A percentile compares a stretch with the other conserved stretches of the same genome.
phyloP scores from a whole-genome alignment of 2,888 invertebrate species.

The Byasa hedistus region DNA sequence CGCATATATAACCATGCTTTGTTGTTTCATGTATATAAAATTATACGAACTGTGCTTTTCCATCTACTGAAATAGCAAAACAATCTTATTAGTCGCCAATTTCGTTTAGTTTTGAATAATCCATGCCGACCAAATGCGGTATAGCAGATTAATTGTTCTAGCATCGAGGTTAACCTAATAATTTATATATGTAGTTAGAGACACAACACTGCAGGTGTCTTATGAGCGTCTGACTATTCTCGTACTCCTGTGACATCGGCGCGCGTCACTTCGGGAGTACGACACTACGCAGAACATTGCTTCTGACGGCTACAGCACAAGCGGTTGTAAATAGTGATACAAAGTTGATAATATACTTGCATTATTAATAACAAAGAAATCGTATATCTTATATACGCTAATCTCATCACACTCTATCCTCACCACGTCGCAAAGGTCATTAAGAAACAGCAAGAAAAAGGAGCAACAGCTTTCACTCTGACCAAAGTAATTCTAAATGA shows the following conservation, averaged over 20 bases:
- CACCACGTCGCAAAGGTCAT: too few relatives aligned
- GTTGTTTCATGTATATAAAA: too few relatives aligned
- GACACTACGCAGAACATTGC: conserved; percentile 33
- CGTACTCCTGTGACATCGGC: conserved; percentile 44
- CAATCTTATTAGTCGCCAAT: too few relatives aligned
- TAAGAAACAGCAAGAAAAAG: too few relatives aligned
- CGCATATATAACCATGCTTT: too few relatives aligned
- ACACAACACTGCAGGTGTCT: conserved; percentile 58
- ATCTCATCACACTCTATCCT: background rate
- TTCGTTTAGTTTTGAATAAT: too few relatives aligned
- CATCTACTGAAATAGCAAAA: too few relatives aligned
- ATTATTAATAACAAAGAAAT: background rate
- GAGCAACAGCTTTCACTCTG: too few relatives aligned
- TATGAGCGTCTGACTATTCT: conserved; percentile 63
- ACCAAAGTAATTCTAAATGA: too few relatives aligned
- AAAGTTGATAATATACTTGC: background rate
- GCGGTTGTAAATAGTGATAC: background rate
- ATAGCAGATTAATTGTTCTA: background rate
- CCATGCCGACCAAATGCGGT: background rate
- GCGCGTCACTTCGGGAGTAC: conserved; percentile 49
- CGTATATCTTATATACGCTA: background rate
- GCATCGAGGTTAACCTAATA: conserved; percentile 9
- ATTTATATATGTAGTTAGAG: conserved; percentile 24
- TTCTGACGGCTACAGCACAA: conserved; percentile 8
- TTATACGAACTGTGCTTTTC: too few relatives aligned